Conservation (phyloP, 2,797 vertebrate species). For the Octomys mimax region DNA sequence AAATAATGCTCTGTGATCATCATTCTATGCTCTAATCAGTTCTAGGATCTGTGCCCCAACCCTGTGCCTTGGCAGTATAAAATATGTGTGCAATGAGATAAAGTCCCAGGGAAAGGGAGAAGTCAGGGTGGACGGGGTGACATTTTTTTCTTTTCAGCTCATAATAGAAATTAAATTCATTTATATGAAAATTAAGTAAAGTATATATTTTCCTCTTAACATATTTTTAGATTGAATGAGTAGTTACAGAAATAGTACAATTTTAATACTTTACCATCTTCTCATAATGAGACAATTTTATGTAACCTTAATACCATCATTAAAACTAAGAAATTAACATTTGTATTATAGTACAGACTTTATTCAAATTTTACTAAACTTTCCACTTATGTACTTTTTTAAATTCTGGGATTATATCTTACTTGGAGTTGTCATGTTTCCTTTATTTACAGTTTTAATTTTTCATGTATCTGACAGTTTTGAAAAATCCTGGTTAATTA, state of each 20-base stretch:
- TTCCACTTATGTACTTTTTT: neutral
- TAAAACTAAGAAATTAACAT: neutral
- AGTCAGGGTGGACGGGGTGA: neutral
- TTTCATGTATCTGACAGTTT: neutral
- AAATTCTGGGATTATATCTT: neutral
- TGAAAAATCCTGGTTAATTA: neutral
- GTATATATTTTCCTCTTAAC: neutral
- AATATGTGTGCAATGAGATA: neutral
- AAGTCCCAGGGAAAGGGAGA: neutral
- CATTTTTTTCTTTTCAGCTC: neutral
- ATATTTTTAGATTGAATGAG: slow-evolving; percentile 37
- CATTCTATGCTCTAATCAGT: neutral
- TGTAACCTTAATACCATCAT: neutral
- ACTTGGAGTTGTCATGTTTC: neutral
- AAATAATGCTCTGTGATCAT: neutral
- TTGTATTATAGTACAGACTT: neutral
- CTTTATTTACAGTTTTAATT: neutral
- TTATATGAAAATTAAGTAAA: neutral
- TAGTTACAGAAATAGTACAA: neutral
- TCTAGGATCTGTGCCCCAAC: neutral
- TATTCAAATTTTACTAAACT: neutral
- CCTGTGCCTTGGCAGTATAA: no score
- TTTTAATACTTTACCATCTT: neutral
- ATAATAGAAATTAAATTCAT: neutral
- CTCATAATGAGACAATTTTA: neutral